Percentiles rank a stretch among this genome's conserved stretches.
phyloP scores from a whole-genome alignment of 2,113 vertebrate genomes.

The Mystacornis crossleyi region DNA sequence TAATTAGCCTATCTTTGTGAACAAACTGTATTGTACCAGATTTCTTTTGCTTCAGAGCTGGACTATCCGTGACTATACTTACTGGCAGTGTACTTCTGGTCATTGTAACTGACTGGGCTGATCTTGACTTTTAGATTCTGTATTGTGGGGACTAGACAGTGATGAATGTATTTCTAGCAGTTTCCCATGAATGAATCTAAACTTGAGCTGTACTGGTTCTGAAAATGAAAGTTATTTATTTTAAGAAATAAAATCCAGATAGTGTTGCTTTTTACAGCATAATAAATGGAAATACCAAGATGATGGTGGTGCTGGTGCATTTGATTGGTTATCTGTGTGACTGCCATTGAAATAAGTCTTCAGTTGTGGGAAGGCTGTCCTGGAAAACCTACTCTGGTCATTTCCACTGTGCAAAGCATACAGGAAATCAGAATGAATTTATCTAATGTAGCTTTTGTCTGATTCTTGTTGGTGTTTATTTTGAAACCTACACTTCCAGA shows the following conservation, averaged over 20 bases:
- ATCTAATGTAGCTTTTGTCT: not conserved
- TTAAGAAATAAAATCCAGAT: conserved; percentile 77
- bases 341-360: not conserved
- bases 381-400: not conserved
- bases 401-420: not conserved
- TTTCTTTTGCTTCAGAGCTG: conserved; percentile 52
- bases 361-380: not conserved
- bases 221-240: conserved; percentile 79
- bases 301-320: not conserved
- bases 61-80: not conserved
- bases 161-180: conserved; percentile 80
- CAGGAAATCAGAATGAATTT: not conserved
- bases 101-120: conserved; percentile 47
- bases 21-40: conserved; percentile 29
- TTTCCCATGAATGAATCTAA: conserved; percentile 74
- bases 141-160: conserved; percentile 65
- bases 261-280: conserved; percentile 79
- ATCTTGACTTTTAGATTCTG: conserved; percentile 61
- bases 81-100: conserved; percentile 25
- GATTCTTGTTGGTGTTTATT: not conserved
- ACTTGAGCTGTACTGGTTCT: conserved; percentile 75
- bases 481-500: not conserved
- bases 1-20: conserved; percentile 37
- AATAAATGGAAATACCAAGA: conserved; percentile 77
- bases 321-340: not conserved